Evolutionary conservation across 2,113 vertebrate species (phyloP).

Genomic region (Istiophorus platypterus): DNA sequence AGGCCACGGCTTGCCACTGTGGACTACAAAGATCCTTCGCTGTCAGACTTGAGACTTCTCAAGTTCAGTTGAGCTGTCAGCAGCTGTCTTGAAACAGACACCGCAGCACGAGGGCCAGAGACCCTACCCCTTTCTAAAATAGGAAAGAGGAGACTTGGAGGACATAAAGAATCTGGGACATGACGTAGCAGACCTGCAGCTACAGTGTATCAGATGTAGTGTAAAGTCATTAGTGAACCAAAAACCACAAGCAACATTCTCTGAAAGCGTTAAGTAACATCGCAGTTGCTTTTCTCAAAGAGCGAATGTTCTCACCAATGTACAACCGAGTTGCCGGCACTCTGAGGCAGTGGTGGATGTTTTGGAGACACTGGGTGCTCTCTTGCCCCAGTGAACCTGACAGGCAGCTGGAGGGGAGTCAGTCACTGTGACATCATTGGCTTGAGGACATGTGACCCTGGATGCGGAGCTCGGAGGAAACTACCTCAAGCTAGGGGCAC

Average conservation of each 20-base stretch:
- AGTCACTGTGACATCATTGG: slow-evolving; percentile 52
- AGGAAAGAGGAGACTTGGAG: slow-evolving; percentile 72
- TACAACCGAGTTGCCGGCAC: not conserved
- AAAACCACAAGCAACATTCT: slow-evolving; percentile 13
- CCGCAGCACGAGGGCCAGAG: slow-evolving; percentile 64
- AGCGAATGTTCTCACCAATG: not conserved
- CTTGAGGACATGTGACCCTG: slow-evolving; percentile 43
- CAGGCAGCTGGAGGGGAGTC: slow-evolving; percentile 49
- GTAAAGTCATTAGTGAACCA: not conserved
- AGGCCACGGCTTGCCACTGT: slow-evolving; percentile 20
- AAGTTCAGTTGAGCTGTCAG: slow-evolving; percentile 80
- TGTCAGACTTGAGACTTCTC: slow-evolving; percentile 74
- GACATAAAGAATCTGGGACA: slow-evolving; percentile 58
- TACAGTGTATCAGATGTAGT: not conserved
- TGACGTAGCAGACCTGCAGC: not conserved
- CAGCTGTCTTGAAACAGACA: slow-evolving; percentile 84
- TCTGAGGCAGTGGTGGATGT: slow-evolving; percentile 18
- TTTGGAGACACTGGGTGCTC: slow-evolving; percentile 39
- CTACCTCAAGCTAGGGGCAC: slow-evolving; percentile 20
- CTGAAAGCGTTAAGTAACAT: not conserved
- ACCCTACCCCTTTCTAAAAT: slow-evolving; percentile 74
- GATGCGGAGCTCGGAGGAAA: slow-evolving; percentile 40
- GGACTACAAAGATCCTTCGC: slow-evolving; percentile 66
- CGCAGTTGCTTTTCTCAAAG: not conserved
- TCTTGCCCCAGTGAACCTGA: slow-evolving; percentile 42